These are phyloP conservation scores for Akabosia matsudoensis DNA, from an alignment of 1,140 invertebrate species.

Conservation along the genomic window DNA sequence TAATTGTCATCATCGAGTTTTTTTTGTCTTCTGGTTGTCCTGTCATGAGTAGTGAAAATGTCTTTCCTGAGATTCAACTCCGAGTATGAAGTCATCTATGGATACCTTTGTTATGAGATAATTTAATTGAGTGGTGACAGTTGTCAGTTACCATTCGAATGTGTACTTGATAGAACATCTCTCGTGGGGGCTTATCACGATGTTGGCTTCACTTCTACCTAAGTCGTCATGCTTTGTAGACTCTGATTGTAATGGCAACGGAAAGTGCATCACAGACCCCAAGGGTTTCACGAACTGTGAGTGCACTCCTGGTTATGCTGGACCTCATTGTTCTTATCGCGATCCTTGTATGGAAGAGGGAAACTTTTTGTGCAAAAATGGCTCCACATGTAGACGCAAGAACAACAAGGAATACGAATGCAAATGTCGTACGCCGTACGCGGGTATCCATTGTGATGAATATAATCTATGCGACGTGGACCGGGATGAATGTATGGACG, in stretches of 20 bases:
- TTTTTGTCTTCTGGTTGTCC: too few relatives aligned
- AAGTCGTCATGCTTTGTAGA: background rate
- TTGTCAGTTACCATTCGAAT: too few relatives aligned
- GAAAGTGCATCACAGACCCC: background rate
- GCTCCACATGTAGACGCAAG: conserved; percentile 23
- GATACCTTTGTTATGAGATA: too few relatives aligned
- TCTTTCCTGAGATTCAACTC: too few relatives aligned
- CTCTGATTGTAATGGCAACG: background rate
- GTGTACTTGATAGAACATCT: too few relatives aligned
- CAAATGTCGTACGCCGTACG: conserved; percentile 23
- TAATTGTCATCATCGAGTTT: too few relatives aligned
- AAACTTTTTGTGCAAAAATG: conserved; percentile 1
- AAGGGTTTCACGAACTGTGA: background rate
- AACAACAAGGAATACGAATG: conserved; percentile 25
- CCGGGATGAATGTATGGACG: conserved; percentile 29
- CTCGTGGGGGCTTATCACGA: too few relatives aligned
- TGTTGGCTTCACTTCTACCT: too few relatives aligned
- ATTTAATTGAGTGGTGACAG: too few relatives aligned
- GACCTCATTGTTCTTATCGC: background rate
- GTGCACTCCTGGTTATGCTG: background rate
- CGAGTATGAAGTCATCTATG: too few relatives aligned
- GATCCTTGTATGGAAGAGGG: conserved; percentile 27
- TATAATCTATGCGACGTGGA: conserved; percentile 29
- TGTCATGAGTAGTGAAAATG: too few relatives aligned
- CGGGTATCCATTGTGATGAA: conserved; percentile 17